Base-by-base conservation (phyloP, 2,797 vertebrate species). In the Myiotriccus ornatus region DNA sequence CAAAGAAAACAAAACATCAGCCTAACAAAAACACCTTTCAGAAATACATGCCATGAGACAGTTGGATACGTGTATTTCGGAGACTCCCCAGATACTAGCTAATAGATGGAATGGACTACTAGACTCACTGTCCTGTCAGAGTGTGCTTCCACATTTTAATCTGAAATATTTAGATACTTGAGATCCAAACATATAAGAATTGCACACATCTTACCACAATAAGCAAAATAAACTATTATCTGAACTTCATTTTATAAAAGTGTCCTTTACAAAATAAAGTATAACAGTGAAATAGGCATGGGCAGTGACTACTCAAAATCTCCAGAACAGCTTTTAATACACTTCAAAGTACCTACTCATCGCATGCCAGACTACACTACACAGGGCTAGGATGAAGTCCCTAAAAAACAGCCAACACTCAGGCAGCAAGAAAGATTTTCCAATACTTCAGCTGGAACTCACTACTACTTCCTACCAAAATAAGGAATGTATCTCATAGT, bases 371-470 rank as follows among this genome's bases (percentile, higher is more conserved):
- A 68, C 57, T 64, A 37, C 35, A 52, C 59, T 56, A 60, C 6
- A 35, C 59, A 75, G 63, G 35, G 52, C 56, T 19, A 89, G 87
- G 44, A 80, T 12, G 22, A 87, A 89, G 49, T 87, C 68, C 62
- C 84, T 87, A 74, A 85, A 95, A 95, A 82, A 28, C 70, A 93
- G 78, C 81, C n/a, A 10, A 84, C 25, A 37, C 19, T 82, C 77
- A 67, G 59, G 84, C 91, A 90, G 84, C 52, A 91, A 93, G 80
- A 94, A 73, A 95, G 84, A 94, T 89, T 97, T 96, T 97, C 94
- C 96, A 96, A 34, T 94, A 88, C 86, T 95, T 95, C 92, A 96
- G 88, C 86, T 95, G 91, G 92, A 95, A 95, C 78, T 87, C 46
- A 60, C 81, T 56, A 64, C 86, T 77, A 52, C 77, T 77, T 93